Base-by-base conservation (phyloP, 2,797 vertebrate species). In the Cynodonichthys magdalenae region DNA sequence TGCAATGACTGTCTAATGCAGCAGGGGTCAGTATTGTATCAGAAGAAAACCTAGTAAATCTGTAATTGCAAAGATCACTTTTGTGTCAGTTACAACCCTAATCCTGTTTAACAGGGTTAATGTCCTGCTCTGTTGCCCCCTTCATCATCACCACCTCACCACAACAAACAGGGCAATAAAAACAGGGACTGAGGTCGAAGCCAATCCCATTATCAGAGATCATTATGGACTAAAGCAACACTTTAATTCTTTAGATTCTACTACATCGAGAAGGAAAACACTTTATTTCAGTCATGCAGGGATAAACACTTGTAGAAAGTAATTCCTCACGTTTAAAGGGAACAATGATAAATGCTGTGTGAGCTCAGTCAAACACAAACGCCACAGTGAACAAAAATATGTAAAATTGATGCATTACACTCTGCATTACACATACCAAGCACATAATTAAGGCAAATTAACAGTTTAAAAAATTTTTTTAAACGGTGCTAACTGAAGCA, bases 1-100 rank as follows among this genome's bases (percentile, higher is more conserved):
- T 79, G 88, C 79, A 87, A 74, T 81, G 60, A n/a, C 29, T 24
- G 44, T 19, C 1, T 28, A 2, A 41, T 79, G n/a, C 93, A 91
- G 90, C 86, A 94, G 93, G 87, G 86, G 90, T 87, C 92, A 94
- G 89, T 90, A 81, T 85, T 85, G 91, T 44, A 89, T 80, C 71
- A 69, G 14, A 8, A 61, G 61, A 72, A 50, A 81, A 65, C 15
- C 36, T 0, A 49, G 34, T 59, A 51, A 69, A 63, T 58, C 64
- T 29, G 64, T 53, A 63, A 53, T 66, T 79, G 76, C 75, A 79
- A 82, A 85, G 57, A 82, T 86, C 83, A 77, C 75, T 88, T 88
- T 82, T 89, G 87, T 87, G 83, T 88, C 79, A 82, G 77, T 90
- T 84, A 89, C 89, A 87, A 81, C 66, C 69, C 81, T 88, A 89